Conservation (phyloP, 2,888 invertebrate species). For the Platynereis dumerilii region DNA sequence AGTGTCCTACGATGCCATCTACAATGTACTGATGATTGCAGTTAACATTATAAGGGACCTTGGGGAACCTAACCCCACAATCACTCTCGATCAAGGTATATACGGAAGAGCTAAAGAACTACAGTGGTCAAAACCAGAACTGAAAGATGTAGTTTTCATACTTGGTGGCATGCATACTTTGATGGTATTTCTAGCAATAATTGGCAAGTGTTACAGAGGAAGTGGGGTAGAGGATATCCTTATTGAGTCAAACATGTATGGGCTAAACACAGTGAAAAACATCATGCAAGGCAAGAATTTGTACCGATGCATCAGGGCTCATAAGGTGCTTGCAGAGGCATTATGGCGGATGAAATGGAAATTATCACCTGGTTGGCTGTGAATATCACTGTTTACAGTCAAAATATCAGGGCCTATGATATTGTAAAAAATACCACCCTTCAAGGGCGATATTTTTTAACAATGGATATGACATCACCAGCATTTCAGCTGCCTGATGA, state of each 20-base stretch:
- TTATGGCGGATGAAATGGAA: not conserved
- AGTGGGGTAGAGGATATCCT: not conserved
- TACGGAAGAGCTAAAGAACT: slow-evolving; percentile 2
- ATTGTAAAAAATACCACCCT: too few relatives aligned
- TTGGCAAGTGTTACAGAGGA: slow-evolving; percentile 3
- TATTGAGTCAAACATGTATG: slow-evolving; percentile 1
- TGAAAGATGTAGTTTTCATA: not conserved
- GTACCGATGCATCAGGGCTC: not conserved
- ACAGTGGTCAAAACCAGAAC: not conserved
- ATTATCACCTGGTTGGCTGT: too few relatives aligned
- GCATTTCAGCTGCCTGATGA: too few relatives aligned
- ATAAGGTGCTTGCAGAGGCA: slow-evolving; percentile 1
- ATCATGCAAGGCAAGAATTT: slow-evolving; percentile 6
- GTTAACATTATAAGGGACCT: not conserved
- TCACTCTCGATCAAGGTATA: slow-evolving; percentile 3
- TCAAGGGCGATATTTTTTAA: too few relatives aligned
- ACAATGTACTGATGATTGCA: not conserved
- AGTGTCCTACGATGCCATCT: not conserved
- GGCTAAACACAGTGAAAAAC: not conserved
- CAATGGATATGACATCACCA: too few relatives aligned
- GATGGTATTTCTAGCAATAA: not conserved
- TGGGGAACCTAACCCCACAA: not conserved
- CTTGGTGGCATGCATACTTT: not conserved
- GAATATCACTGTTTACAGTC: too few relatives aligned
- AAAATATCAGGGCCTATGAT: too few relatives aligned